Evolutionary conservation across 92 coral and sea anemone genomes (phyloP), one percentile per base, ranked within the genome.

Genomic region (Meandrina meandrites): DNA sequence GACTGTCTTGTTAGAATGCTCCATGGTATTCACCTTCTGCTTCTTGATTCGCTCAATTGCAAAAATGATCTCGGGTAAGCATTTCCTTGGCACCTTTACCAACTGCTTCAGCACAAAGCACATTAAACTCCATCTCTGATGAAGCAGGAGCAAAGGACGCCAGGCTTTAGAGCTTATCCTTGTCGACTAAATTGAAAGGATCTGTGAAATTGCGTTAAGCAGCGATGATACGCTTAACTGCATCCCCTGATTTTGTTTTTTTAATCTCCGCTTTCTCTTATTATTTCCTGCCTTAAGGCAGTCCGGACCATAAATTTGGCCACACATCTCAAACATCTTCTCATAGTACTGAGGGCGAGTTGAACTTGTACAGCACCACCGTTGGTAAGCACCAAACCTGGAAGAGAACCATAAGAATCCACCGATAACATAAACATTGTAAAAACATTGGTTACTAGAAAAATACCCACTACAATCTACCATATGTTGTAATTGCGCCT

Each of bases 111-210:
- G 86, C 89, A 35, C 79, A 81, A 0, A 82, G 89, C 47, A 79
- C 89, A 83, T 81, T 84, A 42, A 57, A 0, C 87, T 77, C 91
- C 56, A 58, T 82, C 21, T 91, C 88, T 37, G 60, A 30, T 37
- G 88, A 62, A 76, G 77, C 87, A 76, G 94, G 92, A 83, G 90
- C 89, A 80, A 92, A 89, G 58, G 95, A 90, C 19, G 93, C 93
- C 73, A 89, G 8, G 81, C 83, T 80, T 85, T 82, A 86, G 16
- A 90, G 93, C 70, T 64, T 62, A 83, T 89, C 91, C 48, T 92
- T 89, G 78, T 89, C 84, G 4, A n/a, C 77, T 37, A 92, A 7
- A 11, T 58, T n/a, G 48, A 92, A 89, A 28, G 92, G 94, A 76
- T 89, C 82, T 58, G 90, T 80, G 82, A 91, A 91, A 86, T 78